Percentiles rank a stretch among this genome's conserved stretches.
These are phyloP conservation scores for Actenoides lindsayi DNA, from an alignment of 2,113 vertebrate species.

Conservation along the genomic window DNA sequence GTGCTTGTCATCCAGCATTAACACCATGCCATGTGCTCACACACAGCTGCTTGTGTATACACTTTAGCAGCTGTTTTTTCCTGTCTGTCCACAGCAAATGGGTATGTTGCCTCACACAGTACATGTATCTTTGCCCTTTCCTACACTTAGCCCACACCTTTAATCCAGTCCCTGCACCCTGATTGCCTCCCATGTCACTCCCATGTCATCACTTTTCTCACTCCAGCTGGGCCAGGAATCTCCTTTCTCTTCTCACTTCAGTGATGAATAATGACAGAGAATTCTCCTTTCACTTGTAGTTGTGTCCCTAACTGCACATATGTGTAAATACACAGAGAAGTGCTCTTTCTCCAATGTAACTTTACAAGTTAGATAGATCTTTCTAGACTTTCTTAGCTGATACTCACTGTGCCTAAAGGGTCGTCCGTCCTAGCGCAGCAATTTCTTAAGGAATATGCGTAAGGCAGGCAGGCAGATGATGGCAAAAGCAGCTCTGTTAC, in stretches of 20 bases:
- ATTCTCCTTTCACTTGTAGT: neutral
- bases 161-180: neutral
- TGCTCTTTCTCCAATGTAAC: neutral
- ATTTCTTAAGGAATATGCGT: neutral
- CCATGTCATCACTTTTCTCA: neutral
- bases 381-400: neutral
- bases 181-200: neutral
- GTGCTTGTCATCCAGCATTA: neutral
- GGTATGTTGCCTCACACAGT: neutral
- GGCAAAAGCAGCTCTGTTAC: neutral
- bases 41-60: neutral
- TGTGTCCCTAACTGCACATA: neutral
- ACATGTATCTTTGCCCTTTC: neutral
- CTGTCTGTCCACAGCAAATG: neutral
- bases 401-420: slow-evolving; percentile 51
- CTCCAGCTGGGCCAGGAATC: neutral
- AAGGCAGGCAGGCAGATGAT: neutral
- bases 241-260: neutral
- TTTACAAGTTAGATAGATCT: neutral
- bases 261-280: neutral
- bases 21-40: neutral
- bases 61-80: neutral
- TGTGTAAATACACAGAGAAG: neutral
- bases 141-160: neutral
- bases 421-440: neutral